Evolutionary conservation across 1,140 invertebrate genomes (phyloP).

Genomic region (Bombus balteatus): DNA sequence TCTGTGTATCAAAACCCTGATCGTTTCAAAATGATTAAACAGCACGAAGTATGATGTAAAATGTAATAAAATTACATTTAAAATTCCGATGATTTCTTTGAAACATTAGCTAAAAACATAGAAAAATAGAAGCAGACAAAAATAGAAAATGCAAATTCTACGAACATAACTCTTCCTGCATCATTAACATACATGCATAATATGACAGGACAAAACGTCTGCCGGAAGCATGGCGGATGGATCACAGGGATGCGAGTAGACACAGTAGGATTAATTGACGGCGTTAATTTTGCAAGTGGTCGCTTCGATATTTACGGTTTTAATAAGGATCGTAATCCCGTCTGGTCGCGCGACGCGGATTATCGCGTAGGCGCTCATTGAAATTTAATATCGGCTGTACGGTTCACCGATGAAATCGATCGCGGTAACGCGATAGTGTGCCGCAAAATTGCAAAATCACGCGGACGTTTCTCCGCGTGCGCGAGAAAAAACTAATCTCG

Average conservation of each 20-base stretch:
- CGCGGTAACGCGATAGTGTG: conserved; percentile 53
- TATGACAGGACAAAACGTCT: background rate
- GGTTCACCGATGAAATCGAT: conserved; percentile 52
- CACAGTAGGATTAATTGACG: conserved; percentile 29
- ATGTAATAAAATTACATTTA: too few relatives aligned
- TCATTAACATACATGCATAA: background rate
- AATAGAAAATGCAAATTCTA: background rate
- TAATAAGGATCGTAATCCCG: conserved; percentile 60
- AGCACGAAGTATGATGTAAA: too few relatives aligned
- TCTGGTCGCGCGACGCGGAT: conserved; percentile 55
- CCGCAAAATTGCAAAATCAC: conserved; percentile 57
- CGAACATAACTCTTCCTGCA: background rate
- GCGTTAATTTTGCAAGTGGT: conserved; percentile 24
- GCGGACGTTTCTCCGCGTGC: too few relatives aligned
- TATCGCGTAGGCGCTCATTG: conserved; percentile 57
- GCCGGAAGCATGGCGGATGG: background rate
- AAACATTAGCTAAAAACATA: too few relatives aligned
- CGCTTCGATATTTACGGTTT: conserved; percentile 62
- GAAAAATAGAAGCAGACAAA: background rate
- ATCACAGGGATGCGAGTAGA: background rate
- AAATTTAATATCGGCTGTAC: conserved; percentile 62
- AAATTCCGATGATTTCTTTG: too few relatives aligned
- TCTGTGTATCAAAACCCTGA: too few relatives aligned
- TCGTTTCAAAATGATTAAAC: too few relatives aligned
- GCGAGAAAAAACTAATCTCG: background rate